These are phyloP conservation scores for Alca torda DNA, from an alignment of 2,797 vertebrate genomes.

Conservation along the genomic window DNA sequence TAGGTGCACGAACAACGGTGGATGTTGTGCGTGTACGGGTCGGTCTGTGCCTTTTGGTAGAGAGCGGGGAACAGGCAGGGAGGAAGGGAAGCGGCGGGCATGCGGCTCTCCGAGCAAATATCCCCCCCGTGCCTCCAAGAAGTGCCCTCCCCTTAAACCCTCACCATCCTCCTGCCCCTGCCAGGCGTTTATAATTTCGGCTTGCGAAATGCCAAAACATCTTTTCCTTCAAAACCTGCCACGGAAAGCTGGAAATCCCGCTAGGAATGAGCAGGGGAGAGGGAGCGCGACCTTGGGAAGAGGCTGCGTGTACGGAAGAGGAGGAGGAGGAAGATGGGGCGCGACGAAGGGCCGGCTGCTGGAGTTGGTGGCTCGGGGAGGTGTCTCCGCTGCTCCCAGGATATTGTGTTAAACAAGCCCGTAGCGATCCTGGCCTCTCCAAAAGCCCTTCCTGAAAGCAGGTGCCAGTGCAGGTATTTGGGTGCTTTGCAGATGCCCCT, in stretches of 20 bases:
- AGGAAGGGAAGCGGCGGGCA: neutral
- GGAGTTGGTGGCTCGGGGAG: neutral
- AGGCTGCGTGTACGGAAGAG: neutral
- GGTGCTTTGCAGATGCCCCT: too few relatives aligned
- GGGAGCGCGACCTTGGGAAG: neutral
- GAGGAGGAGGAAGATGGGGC: neutral
- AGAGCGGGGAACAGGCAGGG: neutral
- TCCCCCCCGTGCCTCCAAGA: neutral
- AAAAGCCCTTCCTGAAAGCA: neutral
- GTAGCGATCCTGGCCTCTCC: neutral
- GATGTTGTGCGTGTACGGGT: neutral
- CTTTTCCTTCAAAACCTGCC: neutral
- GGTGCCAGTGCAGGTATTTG: neutral
- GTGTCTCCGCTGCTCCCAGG: neutral
- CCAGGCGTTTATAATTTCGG: neutral
- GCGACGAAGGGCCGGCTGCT: neutral
- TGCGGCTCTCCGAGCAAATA: too few relatives aligned
- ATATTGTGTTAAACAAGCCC: neutral
- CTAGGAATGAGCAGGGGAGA: neutral
- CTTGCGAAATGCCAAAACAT: neutral
- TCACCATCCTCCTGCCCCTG: neutral
- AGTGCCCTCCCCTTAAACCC: neutral
- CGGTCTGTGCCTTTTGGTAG: neutral
- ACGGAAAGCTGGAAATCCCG: neutral
- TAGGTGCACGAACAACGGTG: rapidly evolving